Evolutionary conservation across 1,140 invertebrate species (phyloP), one percentile per base, ranked within the genome.

Genomic region (Drosophila erecta): DNA sequence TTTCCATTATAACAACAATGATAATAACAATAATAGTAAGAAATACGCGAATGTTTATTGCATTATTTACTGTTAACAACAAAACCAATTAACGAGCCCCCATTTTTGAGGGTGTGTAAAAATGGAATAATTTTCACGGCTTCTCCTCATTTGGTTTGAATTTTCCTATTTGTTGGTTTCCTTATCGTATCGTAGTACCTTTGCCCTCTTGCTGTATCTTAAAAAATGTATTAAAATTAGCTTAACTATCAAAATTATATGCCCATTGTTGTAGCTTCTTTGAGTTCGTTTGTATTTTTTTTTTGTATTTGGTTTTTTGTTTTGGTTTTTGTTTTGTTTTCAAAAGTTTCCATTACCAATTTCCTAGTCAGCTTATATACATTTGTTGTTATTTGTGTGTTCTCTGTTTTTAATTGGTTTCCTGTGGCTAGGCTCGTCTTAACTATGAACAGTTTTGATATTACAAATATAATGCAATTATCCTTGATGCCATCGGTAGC

Each of bases 381-480:
- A 86, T 35, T 44, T 46, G 56, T 38, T 70, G 35, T 64, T 64
- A 73, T 79, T 12, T 74, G 11, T 33, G 37, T 33, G 37, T 61
- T 17, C 38, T 55, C 12, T 17, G 8, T 20, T 62, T 30, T 70
- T 69, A n/a, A 15, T 46, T 57, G 38, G 30, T 61, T 33, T 65
- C 22, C 14, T 35, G 30, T 66, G 27, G 44, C 35, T 70, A 74
- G 67, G 76, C 67, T 55, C 50, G 65, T 37, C 83, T 86, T 86
- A 86, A 86, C 83, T 86, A 86, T 87, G 83, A 86, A 86, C 83
- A 87, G 72, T 81, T 81, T 71, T 87, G 83, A 86, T 86, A 81
- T 87, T 76, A 86, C 79, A 59, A 69, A 75, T 78, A 78, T 75
- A 67, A 77, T 70, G 66, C 66, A 70, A 70, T 40, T 70, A 70